Conservation (phyloP, 2,113 vertebrate genomes). For the Varanus komodoensis region DNA sequence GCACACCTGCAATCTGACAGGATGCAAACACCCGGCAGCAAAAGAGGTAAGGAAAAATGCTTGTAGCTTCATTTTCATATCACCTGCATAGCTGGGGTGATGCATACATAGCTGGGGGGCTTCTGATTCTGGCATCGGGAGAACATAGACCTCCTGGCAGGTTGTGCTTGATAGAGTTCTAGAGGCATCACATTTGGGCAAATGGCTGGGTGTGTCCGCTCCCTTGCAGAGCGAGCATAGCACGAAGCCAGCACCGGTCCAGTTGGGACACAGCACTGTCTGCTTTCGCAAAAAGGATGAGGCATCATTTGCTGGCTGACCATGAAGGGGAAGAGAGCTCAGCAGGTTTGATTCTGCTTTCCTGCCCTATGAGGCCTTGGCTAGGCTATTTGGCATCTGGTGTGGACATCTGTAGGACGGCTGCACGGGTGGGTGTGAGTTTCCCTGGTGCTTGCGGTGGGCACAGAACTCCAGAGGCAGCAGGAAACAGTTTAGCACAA, state of each 20-base stretch:
- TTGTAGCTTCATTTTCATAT: too few species aligned
- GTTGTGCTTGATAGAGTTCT: not conserved
- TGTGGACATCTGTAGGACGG: not conserved
- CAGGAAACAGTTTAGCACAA: not conserved
- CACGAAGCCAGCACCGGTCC: not conserved
- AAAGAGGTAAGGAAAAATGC: not conserved
- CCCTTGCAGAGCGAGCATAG: not conserved
- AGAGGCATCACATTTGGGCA: not conserved
- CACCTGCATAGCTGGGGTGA: not conserved
- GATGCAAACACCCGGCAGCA: not conserved
- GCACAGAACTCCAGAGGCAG: not conserved
- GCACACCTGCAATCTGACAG: too few species aligned
- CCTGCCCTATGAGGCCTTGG: not conserved
- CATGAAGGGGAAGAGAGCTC: not conserved
- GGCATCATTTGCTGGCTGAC: not conserved
- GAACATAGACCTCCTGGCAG: not conserved
- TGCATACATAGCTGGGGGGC: too few species aligned
- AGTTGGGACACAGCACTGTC: too few species aligned
- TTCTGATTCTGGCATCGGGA: not conserved
- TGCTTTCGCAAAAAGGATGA: too few species aligned
- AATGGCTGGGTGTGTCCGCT: not conserved
- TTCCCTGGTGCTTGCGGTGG: not conserved
- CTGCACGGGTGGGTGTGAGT: not conserved
- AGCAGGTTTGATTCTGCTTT: not conserved
- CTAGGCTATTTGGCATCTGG: slow-evolving; percentile 8